Evolutionary conservation across 2,113 vertebrate species (phyloP), one percentile per base, ranked within the genome.

Genomic region (Mola mola): DNA sequence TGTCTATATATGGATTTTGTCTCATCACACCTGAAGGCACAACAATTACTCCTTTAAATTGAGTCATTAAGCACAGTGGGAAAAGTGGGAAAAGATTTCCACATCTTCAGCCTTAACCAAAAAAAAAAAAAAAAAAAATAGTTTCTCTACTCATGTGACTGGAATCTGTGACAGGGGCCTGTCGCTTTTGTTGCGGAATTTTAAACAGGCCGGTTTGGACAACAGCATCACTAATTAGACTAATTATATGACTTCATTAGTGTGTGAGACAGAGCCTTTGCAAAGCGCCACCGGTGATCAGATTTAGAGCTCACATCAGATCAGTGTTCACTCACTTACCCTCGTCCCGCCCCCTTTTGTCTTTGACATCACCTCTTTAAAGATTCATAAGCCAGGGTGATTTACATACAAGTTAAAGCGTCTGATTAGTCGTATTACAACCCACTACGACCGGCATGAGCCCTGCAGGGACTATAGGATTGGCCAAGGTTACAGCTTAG

Each of bases 361-460:
- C 89, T 90, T 91, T 91, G 82, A 82, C 78, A 88, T 88, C 75
- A 86, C 83, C 83, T 87, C 84, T 86, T 91, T 88, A 92, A 91
- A 89, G 82, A 90, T 90, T 90, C 88, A 92, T 88, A 87, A 87
- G 74, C 59, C 44, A 1, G 58, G 50, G 60, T 49, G 52, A 90
- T 91, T 91, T 91, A 82, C 91, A 91, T 92, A 81, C 88, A 87
- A 81, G 75, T 83, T 87, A 85, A 88, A 88, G 83, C 65, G 70
- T 65, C 80, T 89, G 83, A 91, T 89, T 90, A 85, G 86, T 88
- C 55, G 47, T 82, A 86, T 90, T 89, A 89, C 87, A 91, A 82
- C 83, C 81, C 75, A 72, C 75, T 88, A 67, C 86, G 89, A 89
- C 86, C 87, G 52, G 66, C 66, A 42, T n/a, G 41, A 79, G 76